Conservation (phyloP, 2,797 vertebrate species). For the Otus scops region DNA sequence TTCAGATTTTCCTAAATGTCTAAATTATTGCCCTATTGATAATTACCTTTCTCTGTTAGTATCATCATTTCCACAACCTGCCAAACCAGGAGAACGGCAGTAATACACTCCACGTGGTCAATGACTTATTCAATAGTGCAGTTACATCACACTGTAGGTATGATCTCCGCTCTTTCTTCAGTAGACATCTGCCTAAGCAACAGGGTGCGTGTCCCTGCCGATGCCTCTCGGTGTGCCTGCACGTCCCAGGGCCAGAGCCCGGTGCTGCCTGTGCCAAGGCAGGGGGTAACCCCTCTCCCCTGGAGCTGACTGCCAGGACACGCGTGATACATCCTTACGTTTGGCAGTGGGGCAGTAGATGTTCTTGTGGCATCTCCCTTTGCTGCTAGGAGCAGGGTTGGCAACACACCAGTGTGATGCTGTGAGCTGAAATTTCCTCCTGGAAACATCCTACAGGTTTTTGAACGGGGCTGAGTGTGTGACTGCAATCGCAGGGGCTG, state of each 20-base stretch:
- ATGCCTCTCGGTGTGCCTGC: rapidly evolving
- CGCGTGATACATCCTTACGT: rapidly evolving
- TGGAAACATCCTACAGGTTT: background rate
- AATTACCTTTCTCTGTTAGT: background rate
- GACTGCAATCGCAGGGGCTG: background rate
- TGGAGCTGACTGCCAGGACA: background rate
- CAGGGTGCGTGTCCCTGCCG: rapidly evolving
- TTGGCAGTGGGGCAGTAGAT: background rate
- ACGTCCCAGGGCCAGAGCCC: background rate
- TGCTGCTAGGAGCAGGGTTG: background rate
- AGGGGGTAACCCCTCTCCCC: rapidly evolving
- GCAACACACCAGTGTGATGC: background rate
- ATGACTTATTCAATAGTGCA: rapidly evolving
- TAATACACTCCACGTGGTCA: rapidly evolving
- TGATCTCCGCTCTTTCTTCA: background rate
- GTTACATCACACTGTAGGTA: background rate
- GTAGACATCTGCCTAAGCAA: background rate
- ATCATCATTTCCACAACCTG: background rate
- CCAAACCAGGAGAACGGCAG: background rate
- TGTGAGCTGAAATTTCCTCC: background rate
- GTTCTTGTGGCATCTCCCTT: background rate
- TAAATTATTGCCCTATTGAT: background rate
- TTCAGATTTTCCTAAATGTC: background rate
- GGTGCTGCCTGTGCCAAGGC: background rate
- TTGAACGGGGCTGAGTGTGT: rapidly evolving